Conservation (phyloP, 2,888 invertebrate species). For the Stenodera caucasica region DNA sequence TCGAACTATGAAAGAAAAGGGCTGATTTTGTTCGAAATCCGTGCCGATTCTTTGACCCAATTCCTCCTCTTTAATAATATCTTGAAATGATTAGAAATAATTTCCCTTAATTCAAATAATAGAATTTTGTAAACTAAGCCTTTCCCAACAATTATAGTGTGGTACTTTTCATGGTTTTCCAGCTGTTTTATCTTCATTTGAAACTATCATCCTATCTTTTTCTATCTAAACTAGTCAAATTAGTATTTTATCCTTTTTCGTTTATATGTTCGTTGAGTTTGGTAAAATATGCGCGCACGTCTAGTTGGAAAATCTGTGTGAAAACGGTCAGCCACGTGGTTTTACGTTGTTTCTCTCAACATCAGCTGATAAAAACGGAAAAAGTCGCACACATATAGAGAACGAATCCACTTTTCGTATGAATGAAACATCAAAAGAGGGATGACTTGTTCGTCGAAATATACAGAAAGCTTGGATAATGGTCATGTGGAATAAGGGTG, state of each 20-base stretch:
- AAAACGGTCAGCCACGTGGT: slow-evolving; percentile 41
- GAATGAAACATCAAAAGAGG: slow-evolving; percentile 43
- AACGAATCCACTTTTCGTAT: slow-evolving; percentile 25
- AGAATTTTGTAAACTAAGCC: background rate
- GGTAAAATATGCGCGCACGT: slow-evolving; percentile 29
- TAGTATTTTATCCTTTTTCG: background rate
- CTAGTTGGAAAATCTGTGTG: slow-evolving; percentile 33
- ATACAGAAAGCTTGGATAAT: slow-evolving; percentile 1
- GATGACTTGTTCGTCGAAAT: slow-evolving; percentile 20
- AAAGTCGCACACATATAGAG: slow-evolving; percentile 26
- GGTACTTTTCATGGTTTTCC: slow-evolving; percentile 20
- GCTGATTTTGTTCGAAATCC: background rate
- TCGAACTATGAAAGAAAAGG: background rate
- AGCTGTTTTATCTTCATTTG: slow-evolving; percentile 12
- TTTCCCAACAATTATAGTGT: slow-evolving; percentile 3
- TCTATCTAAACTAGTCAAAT: background rate
- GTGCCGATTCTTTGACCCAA: background rate
- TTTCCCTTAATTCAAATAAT: too few relatives aligned
- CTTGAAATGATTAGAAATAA: too few relatives aligned
- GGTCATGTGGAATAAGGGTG: background rate
- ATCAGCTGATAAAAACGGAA: slow-evolving; percentile 42
- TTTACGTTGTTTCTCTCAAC: slow-evolving; percentile 34
- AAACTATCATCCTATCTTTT: slow-evolving; percentile 7
- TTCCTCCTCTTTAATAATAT: background rate
- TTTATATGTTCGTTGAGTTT: background rate